Evolutionary conservation across 2,113 vertebrate species (phyloP).

Genomic region (Parotia lawesii): DNA sequence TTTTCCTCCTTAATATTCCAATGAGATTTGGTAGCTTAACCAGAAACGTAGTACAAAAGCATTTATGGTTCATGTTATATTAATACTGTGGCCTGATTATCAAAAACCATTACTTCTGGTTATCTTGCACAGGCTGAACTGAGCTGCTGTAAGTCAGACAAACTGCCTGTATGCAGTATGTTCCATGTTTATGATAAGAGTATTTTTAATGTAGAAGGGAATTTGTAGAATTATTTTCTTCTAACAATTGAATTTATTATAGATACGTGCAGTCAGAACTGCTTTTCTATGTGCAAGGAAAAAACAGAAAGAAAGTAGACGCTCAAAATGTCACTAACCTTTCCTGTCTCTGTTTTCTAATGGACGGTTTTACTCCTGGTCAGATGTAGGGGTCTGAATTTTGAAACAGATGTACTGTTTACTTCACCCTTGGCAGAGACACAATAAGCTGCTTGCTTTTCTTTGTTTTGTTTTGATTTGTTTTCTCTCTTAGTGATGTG

Average conservation of each 20-base stretch:
- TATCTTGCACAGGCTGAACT: slow-evolving; percentile 71
- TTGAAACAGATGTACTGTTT: slow-evolving; percentile 57
- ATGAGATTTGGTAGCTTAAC: slow-evolving; percentile 77
- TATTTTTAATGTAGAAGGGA: slow-evolving; percentile 67
- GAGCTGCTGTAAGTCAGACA: slow-evolving; percentile 73
- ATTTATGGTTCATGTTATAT: slow-evolving; percentile 81
- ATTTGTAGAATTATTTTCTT: slow-evolving; percentile 74
- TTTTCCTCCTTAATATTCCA: slow-evolving; percentile 75
- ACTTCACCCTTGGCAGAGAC: slow-evolving; percentile 61
- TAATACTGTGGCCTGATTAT: slow-evolving; percentile 81
- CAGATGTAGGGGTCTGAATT: slow-evolving; percentile 53
- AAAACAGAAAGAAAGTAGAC: slow-evolving; percentile 55
- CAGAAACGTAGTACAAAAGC: slow-evolving; percentile 67
- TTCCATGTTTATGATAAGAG: slow-evolving; percentile 70
- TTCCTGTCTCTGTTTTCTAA: slow-evolving; percentile 22
- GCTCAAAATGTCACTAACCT: slow-evolving; percentile 52
- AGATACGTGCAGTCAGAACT: slow-evolving; percentile 58
- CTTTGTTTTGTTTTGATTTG: slow-evolving; percentile 62
- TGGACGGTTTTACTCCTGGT: slow-evolving; percentile 69
- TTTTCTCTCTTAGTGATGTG: slow-evolving; percentile 63
- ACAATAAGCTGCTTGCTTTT: slow-evolving; percentile 53
- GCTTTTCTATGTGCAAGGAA: slow-evolving; percentile 20
- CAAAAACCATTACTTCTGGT: slow-evolving; percentile 80
- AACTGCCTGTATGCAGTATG: slow-evolving; percentile 63
- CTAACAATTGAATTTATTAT: slow-evolving; percentile 68